Percentiles rank a stretch among this genome's conserved stretches.
Evolutionary conservation across 1,140 invertebrate species (phyloP).

Genomic region (Heliconius nattereri): DNA sequence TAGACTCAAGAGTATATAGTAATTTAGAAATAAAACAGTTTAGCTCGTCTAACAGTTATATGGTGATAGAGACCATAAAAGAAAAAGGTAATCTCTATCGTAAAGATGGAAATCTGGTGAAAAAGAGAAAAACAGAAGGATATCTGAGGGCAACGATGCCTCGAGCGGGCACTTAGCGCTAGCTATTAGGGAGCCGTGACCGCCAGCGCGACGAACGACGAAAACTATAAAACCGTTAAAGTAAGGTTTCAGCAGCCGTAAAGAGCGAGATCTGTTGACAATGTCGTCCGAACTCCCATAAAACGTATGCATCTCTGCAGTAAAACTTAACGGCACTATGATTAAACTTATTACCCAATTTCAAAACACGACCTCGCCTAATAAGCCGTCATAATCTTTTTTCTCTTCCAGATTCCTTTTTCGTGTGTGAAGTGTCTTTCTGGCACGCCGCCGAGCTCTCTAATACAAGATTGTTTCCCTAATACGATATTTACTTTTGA

Average conservation of each 20-base stretch:
- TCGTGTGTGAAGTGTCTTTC: slow-evolving; percentile 22
- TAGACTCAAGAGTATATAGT: background rate
- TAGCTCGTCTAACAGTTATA: slow-evolving; percentile 29
- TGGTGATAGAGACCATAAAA: slow-evolving; percentile 44
- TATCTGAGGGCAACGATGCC: slow-evolving; percentile 69
- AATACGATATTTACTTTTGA: slow-evolving; percentile 44
- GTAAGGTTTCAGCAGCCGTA: slow-evolving; percentile 79
- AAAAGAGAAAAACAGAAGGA: slow-evolving; percentile 68
- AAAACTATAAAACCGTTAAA: slow-evolving; percentile 81
- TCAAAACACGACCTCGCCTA: slow-evolving; percentile 69
- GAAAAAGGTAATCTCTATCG: slow-evolving; percentile 66
- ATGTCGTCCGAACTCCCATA: slow-evolving; percentile 75
- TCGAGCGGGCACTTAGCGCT: slow-evolving; percentile 76
- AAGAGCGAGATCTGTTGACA: slow-evolving; percentile 80
- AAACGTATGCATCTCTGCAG: slow-evolving; percentile 76
- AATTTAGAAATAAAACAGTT: background rate
- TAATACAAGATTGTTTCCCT: slow-evolving; percentile 46
- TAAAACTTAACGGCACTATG: slow-evolving; percentile 80
- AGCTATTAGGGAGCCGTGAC: slow-evolving; percentile 75
- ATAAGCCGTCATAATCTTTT: slow-evolving; percentile 38
- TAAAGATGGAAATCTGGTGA: slow-evolving; percentile 76
- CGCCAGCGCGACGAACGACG: slow-evolving; percentile 73
- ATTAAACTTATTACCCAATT: slow-evolving; percentile 77
- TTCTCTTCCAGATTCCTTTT: slow-evolving; percentile 16
- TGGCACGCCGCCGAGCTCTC: slow-evolving; percentile 26